Conservation (phyloP, 2,797 vertebrate genomes). For the Saxicola maurus region DNA sequence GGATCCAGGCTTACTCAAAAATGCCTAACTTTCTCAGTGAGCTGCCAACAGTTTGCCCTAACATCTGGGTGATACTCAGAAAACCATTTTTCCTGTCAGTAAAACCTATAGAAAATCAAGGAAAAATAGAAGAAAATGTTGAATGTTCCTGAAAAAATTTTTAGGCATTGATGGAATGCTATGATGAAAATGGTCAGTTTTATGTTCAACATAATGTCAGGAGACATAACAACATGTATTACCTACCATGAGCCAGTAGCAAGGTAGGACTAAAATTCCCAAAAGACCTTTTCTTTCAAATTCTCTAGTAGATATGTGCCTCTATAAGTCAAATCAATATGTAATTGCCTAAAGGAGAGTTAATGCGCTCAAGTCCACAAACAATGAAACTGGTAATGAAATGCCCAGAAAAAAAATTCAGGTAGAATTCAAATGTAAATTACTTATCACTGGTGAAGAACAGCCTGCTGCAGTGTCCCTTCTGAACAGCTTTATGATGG, state of each 20-base stretch:
- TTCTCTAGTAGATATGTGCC: not conserved
- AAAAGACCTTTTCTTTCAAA: fast-evolving
- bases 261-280: not conserved
- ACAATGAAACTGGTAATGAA: not conserved
- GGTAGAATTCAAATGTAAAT: not conserved
- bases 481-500: not conserved
- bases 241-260: not conserved
- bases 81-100: not conserved
- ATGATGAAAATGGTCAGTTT: not conserved
- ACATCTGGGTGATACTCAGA: not conserved
- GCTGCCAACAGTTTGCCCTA: not conserved
- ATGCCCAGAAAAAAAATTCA: not conserved
- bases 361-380: not conserved
- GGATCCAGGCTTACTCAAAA: not conserved
- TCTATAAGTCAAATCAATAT: not conserved
- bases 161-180: not conserved
- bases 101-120: not conserved
- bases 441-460: not conserved
- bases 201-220: not conserved
- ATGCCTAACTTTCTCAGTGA: not conserved
- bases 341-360: not conserved
- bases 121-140: not conserved
- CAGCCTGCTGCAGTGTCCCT: not conserved
- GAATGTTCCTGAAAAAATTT: not conserved
- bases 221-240: not conserved